Conservation (phyloP, 37 sponge, comb jelly and placozoan species). For the Aphrocallistes beatrix region DNA sequence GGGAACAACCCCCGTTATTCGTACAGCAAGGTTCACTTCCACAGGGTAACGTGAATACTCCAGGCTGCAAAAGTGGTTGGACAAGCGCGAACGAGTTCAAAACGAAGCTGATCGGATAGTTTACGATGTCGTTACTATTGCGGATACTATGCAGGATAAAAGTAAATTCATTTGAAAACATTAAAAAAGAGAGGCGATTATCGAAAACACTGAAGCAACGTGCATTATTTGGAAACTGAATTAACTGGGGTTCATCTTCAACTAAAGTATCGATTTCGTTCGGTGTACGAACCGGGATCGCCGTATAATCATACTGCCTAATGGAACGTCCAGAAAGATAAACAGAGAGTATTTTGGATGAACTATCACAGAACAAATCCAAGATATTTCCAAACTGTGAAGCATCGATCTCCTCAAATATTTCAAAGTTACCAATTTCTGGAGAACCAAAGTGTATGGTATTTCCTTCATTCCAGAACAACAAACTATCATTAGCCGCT, state of each 20-base stretch:
- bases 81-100: neutral
- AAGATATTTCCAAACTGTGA: neutral
- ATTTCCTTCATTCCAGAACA: neutral
- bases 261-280: neutral
- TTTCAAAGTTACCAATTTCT: neutral
- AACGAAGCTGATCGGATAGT: neutral
- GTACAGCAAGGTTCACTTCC: neutral
- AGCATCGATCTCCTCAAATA: neutral
- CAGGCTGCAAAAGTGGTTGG: neutral
- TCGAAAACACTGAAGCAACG: neutral
- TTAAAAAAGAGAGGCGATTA: neutral
- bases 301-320: neutral
- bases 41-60: neutral
- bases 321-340: neutral
- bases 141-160: neutral
- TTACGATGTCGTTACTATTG: neutral
- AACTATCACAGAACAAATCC: slow-evolving; percentile 13
- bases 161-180: neutral
- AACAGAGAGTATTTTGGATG: neutral
- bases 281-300: neutral
- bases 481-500: neutral
- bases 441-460: neutral
- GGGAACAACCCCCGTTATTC: neutral
- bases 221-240: neutral
- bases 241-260: neutral